Evolutionary conservation across 2,113 vertebrate species (phyloP), one percentile per base, ranked within the genome.

Genomic region (Rattus rattus): DNA sequence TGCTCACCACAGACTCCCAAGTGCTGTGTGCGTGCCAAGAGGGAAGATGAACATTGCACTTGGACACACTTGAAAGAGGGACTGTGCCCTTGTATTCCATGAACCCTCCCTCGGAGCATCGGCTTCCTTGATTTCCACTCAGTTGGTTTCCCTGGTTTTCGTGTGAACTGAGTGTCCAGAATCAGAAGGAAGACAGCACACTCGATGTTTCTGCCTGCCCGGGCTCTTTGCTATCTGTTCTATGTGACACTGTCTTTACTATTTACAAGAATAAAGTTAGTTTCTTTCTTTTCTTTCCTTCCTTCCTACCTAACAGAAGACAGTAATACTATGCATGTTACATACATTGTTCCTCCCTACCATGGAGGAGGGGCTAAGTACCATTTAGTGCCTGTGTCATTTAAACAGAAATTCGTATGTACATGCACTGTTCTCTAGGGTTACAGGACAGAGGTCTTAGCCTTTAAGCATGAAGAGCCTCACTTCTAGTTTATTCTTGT

Each of bases 271-370:
- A 24, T 61, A 73, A 0, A 93, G 54, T 10, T 10, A 26, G 17
- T 20, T 19, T 61, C 59, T 61, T 13, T 61, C 59, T 56, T 56
- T 16, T 61, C 19, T 20, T 13, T 61, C 59, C 59, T 61, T 13
- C 13, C 19, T 88, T 65, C 56, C 33, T 43, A 6, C 14, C 33
- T 52, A 4, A 83, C 7, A 6, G 26, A 90, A n/a, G 54, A 70
- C 52, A 72, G 33, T 56, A 76, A 65, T 3, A 65, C 0, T 54
- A 0, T 0, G 1, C 22, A 7, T 65, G 36, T 20, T 43, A 19
- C 0, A 33, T 0, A 52, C 43, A 49, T 6, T 33, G 11, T 4
- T 39, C 1, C 13, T 12, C 26, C n/a, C 70, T 14, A 8, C 59
- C 26, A 5, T 7, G 5, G 5, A 11, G 13, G 67, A 69, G 67